Conservation (phyloP, 2,113 vertebrate genomes). For the Ceratotherium simum region DNA sequence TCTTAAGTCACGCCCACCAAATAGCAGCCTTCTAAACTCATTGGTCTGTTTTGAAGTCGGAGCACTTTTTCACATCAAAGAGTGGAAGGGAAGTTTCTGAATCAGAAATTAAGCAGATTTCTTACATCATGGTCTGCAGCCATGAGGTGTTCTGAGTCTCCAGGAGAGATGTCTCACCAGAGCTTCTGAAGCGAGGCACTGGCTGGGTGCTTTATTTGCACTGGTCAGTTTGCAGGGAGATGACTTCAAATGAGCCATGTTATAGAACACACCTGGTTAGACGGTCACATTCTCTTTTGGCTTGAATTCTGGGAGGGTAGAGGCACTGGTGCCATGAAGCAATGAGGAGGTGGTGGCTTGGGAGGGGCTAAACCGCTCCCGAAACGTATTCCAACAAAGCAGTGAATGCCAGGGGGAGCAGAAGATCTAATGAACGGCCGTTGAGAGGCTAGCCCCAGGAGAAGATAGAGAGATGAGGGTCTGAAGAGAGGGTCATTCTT, state of each 20-base stretch:
- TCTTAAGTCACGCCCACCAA: not conserved
- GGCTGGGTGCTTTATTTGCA: not conserved
- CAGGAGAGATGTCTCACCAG: not conserved
- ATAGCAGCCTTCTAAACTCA: not conserved
- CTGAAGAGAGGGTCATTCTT: not conserved
- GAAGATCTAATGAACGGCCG: not conserved
- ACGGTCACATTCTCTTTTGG: not conserved
- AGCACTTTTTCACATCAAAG: conserved; percentile 40
- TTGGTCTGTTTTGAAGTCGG: conserved; percentile 4
- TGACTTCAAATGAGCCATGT: not conserved
- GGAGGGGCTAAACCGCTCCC: not conserved
- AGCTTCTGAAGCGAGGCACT: not conserved
- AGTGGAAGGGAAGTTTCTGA: conserved; percentile 6
- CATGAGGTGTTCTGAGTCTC: not conserved
- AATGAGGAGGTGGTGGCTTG: not conserved
- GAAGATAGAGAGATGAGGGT: not conserved
- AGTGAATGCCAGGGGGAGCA: not conserved
- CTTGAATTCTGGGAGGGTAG: not conserved
- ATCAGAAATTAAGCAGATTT: conserved; percentile 7
- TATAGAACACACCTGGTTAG: not conserved
- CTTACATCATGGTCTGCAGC: not conserved
- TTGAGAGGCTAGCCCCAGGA: not conserved
- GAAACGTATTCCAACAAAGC: not conserved
- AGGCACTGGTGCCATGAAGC: not conserved
- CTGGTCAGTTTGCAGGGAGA: not conserved